Percentiles rank a stretch among this genome's conserved stretches.
These are phyloP conservation scores for Pteronura brasiliensis DNA, from an alignment of 2,113 vertebrate species.

Conservation along the genomic window DNA sequence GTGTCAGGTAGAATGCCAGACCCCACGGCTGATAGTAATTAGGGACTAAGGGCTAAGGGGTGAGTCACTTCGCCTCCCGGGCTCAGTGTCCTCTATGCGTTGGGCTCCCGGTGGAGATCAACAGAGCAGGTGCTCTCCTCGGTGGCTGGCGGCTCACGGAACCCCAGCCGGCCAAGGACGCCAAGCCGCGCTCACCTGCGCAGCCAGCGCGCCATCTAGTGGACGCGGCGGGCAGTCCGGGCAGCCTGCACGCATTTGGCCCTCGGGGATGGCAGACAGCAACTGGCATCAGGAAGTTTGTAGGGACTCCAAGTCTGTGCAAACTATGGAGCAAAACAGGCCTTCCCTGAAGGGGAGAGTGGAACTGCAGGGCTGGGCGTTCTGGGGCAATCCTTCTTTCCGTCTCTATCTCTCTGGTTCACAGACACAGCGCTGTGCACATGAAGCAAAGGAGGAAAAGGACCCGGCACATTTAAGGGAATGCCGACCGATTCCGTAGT, in stretches of 20 bases:
- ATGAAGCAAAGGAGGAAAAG: background rate
- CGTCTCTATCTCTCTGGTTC: background rate
- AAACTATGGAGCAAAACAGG: background rate
- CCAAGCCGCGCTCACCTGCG: background rate
- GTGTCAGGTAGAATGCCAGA: background rate
- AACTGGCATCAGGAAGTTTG: background rate
- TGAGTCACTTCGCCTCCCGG: background rate
- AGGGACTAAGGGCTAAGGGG: background rate
- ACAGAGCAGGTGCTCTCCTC: too few species aligned
- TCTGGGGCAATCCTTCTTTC: accelerated
- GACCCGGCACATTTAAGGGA: background rate
- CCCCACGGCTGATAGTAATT: background rate
- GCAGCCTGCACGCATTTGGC: accelerated
- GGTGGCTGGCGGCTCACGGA: background rate
- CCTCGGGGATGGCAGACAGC: background rate
- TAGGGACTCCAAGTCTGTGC: background rate
- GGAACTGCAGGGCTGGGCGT: background rate
- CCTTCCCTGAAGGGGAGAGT: background rate
- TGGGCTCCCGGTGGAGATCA: background rate
- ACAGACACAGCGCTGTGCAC: background rate
- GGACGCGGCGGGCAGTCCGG: background rate
- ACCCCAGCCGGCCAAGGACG: background rate
- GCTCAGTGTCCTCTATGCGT: background rate
- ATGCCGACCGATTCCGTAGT: accelerated
- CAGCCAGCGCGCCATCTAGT: conserved; percentile 35